Evolutionary conservation across 2,797 vertebrate genomes (phyloP).

Genomic region (Periophthalmus magnuspinnatus): DNA sequence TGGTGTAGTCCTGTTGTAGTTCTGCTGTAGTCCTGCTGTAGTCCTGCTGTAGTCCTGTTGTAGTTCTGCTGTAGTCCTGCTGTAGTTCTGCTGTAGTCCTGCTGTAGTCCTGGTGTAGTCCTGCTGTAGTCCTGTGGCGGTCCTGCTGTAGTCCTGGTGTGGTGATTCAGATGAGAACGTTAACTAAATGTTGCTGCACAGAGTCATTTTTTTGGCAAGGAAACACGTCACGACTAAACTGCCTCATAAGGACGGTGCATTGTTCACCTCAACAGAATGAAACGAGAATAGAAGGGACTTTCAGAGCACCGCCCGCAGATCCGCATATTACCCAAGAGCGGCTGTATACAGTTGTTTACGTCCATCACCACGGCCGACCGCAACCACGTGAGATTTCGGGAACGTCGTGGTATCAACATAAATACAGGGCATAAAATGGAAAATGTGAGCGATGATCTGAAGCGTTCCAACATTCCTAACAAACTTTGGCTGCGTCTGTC

Average conservation of each 20-base stretch:
- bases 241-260: background rate
- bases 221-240: background rate
- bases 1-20: no score
- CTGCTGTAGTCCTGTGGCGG: no score
- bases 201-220: background rate
- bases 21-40: no score
- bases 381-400: slow-evolving; percentile 19
- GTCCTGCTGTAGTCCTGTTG: no score
- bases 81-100: no score
- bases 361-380: slow-evolving; percentile 22
- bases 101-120: no score
- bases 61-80: no score
- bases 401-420: slow-evolving; percentile 37
- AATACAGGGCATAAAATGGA: slow-evolving; percentile 26
- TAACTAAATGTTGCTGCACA: background rate
- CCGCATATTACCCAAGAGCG: slow-evolving; percentile 5
- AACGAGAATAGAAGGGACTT: slow-evolving; percentile 12
- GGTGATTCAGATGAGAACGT: background rate
- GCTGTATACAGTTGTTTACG: slow-evolving; percentile 23
- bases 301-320: slow-evolving; percentile 12
- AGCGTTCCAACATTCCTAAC: slow-evolving; percentile 36
- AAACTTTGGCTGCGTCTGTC: slow-evolving; percentile 34
- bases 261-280: background rate
- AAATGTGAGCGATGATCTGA: slow-evolving; percentile 26
- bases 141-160: no score